Evolutionary conservation across 2,888 invertebrate genomes (phyloP).

Genomic region (Elysia crispata): DNA sequence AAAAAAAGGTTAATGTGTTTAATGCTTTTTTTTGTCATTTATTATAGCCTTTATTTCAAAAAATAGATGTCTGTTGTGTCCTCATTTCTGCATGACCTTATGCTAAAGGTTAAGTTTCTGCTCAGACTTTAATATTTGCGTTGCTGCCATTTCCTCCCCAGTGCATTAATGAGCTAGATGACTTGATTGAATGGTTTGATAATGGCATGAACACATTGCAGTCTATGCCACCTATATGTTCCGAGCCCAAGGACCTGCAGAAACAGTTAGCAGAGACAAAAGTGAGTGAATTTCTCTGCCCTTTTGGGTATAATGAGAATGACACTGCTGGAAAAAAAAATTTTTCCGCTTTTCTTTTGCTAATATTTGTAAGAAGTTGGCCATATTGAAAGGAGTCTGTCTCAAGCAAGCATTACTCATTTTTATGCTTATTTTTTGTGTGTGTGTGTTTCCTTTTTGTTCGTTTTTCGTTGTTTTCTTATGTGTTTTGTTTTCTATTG

Average conservation of each 20-base stretch:
- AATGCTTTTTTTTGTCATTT: not conserved
- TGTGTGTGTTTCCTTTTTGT: too few relatives aligned
- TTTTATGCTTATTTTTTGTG: not conserved
- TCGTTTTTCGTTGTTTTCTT: too few relatives aligned
- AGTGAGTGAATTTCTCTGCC: constrained; percentile 57
- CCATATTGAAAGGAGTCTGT: not conserved
- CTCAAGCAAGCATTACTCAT: not conserved
- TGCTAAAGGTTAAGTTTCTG: too few relatives aligned
- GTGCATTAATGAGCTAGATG: constrained; percentile 95
- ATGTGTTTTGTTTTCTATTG: too few relatives aligned
- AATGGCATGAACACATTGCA: constrained; percentile 91
- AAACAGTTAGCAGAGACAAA: constrained; percentile 95
- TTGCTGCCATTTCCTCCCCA: constrained; percentile 80
- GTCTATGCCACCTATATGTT: constrained; percentile 91
- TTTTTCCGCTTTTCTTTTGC: not conserved
- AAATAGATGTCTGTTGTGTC: not conserved
- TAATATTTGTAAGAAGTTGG: not conserved
- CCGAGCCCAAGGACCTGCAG: constrained; percentile 90
- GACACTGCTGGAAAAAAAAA: too few relatives aligned
- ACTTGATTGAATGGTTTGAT: constrained; percentile 96
- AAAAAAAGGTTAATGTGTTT: too few relatives aligned
- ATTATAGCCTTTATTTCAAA: not conserved
- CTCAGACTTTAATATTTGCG: too few relatives aligned
- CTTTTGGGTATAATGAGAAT: not conserved
- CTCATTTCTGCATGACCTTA: too few relatives aligned